These are phyloP conservation scores for Macrobrachium rosenbergii DNA, from an alignment of 1,140 invertebrate species.

Conservation along the genomic window DNA sequence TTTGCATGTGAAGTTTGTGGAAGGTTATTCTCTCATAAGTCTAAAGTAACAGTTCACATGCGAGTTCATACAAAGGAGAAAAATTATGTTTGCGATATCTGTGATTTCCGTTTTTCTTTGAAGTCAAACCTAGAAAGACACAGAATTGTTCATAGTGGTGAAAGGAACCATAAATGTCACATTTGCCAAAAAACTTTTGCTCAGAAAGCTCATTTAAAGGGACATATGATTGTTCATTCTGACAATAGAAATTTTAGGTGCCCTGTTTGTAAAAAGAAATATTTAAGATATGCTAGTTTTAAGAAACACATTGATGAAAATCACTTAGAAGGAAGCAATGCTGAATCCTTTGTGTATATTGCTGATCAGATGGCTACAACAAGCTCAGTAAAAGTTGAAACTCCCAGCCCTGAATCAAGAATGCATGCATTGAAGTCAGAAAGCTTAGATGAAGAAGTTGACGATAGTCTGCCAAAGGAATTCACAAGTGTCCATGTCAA, in stretches of 20 bases:
- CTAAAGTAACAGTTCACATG: neutral
- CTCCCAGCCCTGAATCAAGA: too few species aligned
- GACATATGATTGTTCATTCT: neutral
- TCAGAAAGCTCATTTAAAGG: neutral
- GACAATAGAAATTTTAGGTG: neutral
- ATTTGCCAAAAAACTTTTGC: neutral
- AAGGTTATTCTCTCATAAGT: neutral
- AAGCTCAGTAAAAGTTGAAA: too few species aligned
- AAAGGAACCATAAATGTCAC: neutral
- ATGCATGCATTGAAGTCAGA: too few species aligned
- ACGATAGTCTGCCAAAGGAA: too few species aligned
- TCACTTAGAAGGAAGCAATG: too few species aligned
- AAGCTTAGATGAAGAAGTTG: too few species aligned
- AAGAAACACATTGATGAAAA: too few species aligned
- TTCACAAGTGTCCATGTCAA: too few species aligned
- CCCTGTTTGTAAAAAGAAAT: neutral
- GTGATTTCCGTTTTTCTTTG: neutral
- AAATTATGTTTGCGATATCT: neutral
- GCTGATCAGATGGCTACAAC: too few species aligned
- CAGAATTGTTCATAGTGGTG: conserved; percentile 2
- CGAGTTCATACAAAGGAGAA: neutral
- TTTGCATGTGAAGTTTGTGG: neutral
- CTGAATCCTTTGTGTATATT: too few species aligned
- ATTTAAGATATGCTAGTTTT: too few species aligned
- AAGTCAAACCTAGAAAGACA: neutral